Conservation (phyloP, 2,888 invertebrate genomes). For the Lithophane ornitopus region DNA sequence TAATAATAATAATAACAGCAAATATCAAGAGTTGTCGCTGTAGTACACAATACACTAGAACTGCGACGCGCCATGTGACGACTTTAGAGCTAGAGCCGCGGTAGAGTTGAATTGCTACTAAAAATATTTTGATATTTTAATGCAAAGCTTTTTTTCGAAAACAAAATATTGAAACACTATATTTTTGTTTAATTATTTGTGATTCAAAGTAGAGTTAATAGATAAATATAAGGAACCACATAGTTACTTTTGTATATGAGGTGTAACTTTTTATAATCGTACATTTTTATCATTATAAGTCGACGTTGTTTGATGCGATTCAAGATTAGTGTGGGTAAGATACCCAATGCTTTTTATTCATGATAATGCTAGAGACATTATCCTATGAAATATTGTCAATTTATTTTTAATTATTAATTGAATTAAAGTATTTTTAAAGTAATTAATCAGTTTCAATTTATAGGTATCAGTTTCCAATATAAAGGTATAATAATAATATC, state of each 20-base stretch:
- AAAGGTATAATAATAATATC: no score
- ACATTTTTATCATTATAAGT: slow-evolving; percentile 19
- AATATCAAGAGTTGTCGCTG: slow-evolving; percentile 75
- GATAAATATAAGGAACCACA: not conserved
- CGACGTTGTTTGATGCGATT: slow-evolving; percentile 4
- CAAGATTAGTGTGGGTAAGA: slow-evolving; percentile 22
- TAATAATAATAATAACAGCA: slow-evolving; percentile 77
- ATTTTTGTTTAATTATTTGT: not conserved
- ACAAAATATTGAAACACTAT: no score
- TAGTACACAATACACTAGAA: slow-evolving; percentile 83
- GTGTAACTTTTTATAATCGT: not conserved
- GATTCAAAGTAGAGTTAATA: not conserved
- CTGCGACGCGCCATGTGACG: slow-evolving; percentile 87
- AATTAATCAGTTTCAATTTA: not conserved
- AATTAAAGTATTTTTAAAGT: not conserved
- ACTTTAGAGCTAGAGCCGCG: slow-evolving; percentile 76
- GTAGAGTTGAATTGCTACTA: slow-evolving; percentile 72
- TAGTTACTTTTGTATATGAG: no score
- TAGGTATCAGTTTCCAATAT: not conserved
- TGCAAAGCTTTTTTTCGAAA: not conserved
- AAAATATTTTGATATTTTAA: slow-evolving; percentile 30
- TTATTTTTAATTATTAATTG: not conserved
- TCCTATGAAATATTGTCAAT: not conserved
- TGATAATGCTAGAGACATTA: not conserved
- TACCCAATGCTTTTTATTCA: slow-evolving; percentile 14